Base-by-base conservation (phyloP, 1,140 invertebrate genomes). In the Thaumatotibia leucotreta region DNA sequence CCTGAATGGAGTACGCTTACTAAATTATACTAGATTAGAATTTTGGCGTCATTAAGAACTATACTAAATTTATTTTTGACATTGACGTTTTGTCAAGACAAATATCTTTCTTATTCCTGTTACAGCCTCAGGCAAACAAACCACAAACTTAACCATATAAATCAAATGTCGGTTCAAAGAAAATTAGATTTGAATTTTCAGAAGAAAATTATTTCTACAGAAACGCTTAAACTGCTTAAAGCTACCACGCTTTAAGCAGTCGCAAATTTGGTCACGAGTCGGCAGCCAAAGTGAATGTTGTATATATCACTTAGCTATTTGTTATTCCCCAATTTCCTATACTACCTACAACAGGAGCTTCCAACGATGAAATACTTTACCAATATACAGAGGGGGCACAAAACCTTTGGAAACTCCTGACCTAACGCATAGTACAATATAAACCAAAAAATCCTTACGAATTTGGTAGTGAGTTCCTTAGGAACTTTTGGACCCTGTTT, bases 1-100 rank as follows among this genome's bases (percentile, higher is more conserved):
- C 52, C 52, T 58, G 52, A 58, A 58, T 58, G 52, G 52, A 58
- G 52, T 58, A 58, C 52, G 52, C 52, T 58, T 58, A 58, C 52
- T 58, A 58, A 45, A 29, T 58, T 58, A 58, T 29, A 58, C 24
- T 58, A 58, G 52, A 31, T 58, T 58, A 58, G 52, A 24, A n/a
- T 31, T 1, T 31, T 58, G 29, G 52, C 11, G 52, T 58, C 39
- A 45, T 45, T 45, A 45, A 45, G 39, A 45, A 9, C 39, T 20
- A 45, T 45, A 5, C 17, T 20, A 8, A 45, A 20, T 45, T 39
- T 39, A 14, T 14, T 4, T 14, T 39, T 39, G n/a, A 17, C 33
- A n/a, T 1, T 11, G 11, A 39, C n/a, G 14, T 5, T 39, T 39
- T 14, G n/a, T n/a, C 9, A 39, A 39, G n/a, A 2, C 32, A 33